phyloP scores from a whole-genome alignment of 2,888 invertebrate species.

The Nasonovia ribisnigri region DNA sequence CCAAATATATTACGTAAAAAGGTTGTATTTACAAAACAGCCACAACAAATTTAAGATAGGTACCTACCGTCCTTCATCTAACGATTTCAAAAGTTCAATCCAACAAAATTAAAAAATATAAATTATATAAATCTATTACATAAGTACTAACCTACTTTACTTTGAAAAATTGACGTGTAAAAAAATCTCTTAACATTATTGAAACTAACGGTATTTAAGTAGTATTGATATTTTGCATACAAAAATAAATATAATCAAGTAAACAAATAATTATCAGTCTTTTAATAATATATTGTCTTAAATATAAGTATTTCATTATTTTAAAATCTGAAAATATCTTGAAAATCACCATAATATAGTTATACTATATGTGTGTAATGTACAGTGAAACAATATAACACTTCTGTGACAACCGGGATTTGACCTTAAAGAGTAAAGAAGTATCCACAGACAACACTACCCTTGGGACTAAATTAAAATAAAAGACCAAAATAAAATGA shows the following conservation, averaged over 20 bases:
- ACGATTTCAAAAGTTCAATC: not conserved
- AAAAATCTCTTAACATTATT: not conserved
- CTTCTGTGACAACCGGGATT: not conserved
- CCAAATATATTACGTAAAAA: not conserved
- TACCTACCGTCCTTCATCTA: not conserved
- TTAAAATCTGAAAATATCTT: not conserved
- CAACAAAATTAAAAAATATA: not conserved
- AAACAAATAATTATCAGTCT: not conserved
- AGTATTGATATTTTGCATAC: not conserved
- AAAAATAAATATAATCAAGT: not conserved
- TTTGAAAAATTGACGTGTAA: not conserved
- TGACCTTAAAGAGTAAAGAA: constrained; percentile 14
- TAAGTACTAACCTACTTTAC: not conserved
- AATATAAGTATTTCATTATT: not conserved
- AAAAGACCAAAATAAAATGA: constrained; percentile 15
- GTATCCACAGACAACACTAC: not conserved
- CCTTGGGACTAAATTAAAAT: constrained; percentile 38
- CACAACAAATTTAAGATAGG: not conserved
- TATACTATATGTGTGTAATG: not conserved
- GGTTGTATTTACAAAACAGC: not conserved
- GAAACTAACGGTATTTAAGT: not conserved
- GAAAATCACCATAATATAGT: not conserved
- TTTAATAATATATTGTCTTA: not conserved
- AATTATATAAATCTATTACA: not conserved
- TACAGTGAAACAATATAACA: not conserved